phyloP scores from a whole-genome alignment of 2,797 vertebrate species.

The Thamnophis elegans region DNA sequence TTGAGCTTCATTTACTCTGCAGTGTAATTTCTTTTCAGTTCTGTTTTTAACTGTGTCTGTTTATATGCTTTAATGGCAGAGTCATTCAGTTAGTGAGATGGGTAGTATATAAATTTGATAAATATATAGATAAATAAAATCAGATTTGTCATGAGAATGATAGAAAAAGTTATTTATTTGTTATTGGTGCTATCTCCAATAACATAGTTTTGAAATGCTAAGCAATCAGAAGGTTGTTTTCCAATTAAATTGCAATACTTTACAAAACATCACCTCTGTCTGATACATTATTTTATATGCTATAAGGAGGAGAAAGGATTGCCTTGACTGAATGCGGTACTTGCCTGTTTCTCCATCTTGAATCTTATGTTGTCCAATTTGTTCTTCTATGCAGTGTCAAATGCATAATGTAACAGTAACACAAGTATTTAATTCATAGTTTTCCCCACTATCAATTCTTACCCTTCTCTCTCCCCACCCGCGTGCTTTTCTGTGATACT shows the following conservation, averaged over 20 bases:
- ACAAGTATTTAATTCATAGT: background rate
- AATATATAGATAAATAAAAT: background rate
- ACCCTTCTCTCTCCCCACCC: background rate
- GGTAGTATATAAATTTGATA: no score
- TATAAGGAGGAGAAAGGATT: background rate
- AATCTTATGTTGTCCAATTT: background rate
- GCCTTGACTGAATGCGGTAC: background rate
- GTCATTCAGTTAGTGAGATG: no score
- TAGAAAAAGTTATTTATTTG: slow-evolving; percentile 22
- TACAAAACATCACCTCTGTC: background rate
- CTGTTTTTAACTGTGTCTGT: no score
- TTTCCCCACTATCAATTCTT: background rate
- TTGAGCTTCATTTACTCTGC: no score
- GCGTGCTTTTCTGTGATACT: background rate
- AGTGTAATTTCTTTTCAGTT: no score
- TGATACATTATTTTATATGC: background rate
- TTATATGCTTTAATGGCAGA: no score
- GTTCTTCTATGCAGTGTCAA: background rate
- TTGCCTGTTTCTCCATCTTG: background rate
- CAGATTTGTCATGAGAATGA: slow-evolving; percentile 40
- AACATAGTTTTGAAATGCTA: slow-evolving; percentile 39
- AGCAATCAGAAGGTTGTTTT: background rate
- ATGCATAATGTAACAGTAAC: background rate
- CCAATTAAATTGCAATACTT: slow-evolving; percentile 54
- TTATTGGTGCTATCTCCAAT: background rate